Percentiles rank a stretch among this genome's conserved stretches.
These are phyloP conservation scores for Himalopsyche anomala DNA, from an alignment of 2,888 invertebrate genomes.

Conservation along the genomic window DNA sequence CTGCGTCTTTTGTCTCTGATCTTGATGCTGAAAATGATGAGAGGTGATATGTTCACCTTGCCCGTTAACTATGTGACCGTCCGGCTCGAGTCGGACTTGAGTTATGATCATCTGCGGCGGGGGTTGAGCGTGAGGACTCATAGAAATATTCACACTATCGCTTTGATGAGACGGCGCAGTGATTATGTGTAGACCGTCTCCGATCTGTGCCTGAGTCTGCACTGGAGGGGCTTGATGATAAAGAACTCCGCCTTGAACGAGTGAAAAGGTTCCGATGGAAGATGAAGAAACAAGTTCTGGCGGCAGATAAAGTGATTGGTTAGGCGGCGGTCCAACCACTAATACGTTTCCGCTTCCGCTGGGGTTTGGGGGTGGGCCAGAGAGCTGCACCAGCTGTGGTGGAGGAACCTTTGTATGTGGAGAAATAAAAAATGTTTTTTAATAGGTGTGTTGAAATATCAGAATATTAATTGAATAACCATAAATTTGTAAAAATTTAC, in stretches of 20 bases:
- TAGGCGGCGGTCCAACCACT: conserved; percentile 61
- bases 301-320: conserved; percentile 61
- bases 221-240: conserved; percentile 64
- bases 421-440: background rate
- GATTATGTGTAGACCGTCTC: conserved; percentile 59
- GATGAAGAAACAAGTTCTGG: conserved; percentile 58
- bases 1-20: conserved; percentile 56
- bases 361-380: conserved; percentile 59
- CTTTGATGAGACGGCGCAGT: conserved; percentile 55
- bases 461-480: no score
- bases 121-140: conserved; percentile 61
- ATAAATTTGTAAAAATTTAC: no score
- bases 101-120: conserved; percentile 64
- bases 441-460: no score
- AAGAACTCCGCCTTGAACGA: conserved; percentile 61
- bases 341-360: conserved; percentile 57
- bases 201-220: conserved; percentile 64
- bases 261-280: conserved; percentile 60
- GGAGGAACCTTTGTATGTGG: conserved; percentile 60
- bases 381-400: conserved; percentile 62
- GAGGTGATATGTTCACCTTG: conserved; percentile 54
- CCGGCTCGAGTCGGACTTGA: conserved; percentile 60
- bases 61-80: conserved; percentile 54
- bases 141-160: conserved; percentile 58
- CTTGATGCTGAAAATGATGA: conserved; percentile 49